Conservation (phyloP, 2,113 vertebrate genomes). For the Tenebrosternarchus preto region DNA sequence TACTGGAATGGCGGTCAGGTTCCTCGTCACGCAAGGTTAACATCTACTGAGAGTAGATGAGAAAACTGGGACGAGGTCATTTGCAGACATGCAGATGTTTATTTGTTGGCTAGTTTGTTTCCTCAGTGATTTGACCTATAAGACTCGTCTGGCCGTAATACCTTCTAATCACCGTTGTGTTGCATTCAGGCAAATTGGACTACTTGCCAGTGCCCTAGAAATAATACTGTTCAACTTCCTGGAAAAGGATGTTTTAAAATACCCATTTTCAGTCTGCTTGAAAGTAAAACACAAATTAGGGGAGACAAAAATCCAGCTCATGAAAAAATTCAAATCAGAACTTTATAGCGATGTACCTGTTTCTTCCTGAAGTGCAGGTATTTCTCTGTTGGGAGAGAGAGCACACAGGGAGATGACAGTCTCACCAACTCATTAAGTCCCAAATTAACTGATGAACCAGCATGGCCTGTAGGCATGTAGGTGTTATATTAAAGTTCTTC, state of each 20-base stretch:
- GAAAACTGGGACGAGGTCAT: constrained; percentile 48
- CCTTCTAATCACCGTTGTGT: constrained; percentile 28
- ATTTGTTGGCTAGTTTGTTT: constrained; percentile 13
- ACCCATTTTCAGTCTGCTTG: too few species aligned
- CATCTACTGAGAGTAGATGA: constrained; percentile 46
- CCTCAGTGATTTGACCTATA: constrained; percentile 35
- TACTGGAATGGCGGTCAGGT: constrained; percentile 47
- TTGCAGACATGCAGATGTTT: constrained; percentile 27
- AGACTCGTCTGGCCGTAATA: constrained; percentile 41
- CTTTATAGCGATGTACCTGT: constrained; percentile 40
- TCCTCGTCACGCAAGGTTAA: constrained; percentile 50
- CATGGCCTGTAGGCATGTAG: constrained; percentile 63
- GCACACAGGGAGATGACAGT: constrained; percentile 58
- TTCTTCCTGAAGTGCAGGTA: constrained; percentile 36
- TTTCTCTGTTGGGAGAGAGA: constrained; percentile 42
- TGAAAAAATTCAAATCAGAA: background rate
- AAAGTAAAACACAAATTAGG: too few species aligned
- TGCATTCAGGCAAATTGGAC: background rate
- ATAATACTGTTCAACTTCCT: background rate
- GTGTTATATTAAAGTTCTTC: constrained; percentile 72
- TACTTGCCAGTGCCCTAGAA: background rate
- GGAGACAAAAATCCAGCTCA: background rate
- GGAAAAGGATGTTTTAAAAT: background rate
- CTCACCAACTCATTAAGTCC: constrained; percentile 68
- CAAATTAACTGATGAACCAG: constrained; percentile 70